These are phyloP conservation scores for Pedicia rivosa DNA, from an alignment of 2,888 invertebrate genomes.

Conservation along the genomic window DNA sequence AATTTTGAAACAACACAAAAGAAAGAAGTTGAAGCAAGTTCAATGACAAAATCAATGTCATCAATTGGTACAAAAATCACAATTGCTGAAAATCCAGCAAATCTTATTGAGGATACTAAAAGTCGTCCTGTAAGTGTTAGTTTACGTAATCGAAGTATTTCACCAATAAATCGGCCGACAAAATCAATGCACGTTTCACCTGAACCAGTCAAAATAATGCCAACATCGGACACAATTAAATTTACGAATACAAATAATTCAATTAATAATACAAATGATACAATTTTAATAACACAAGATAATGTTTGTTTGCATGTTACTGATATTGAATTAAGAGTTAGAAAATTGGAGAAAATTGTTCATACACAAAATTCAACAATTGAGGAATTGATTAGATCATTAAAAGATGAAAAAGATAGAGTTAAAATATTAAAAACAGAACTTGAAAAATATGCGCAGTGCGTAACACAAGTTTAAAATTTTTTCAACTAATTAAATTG, in stretches of 20 bases:
- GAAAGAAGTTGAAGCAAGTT: conserved; percentile 5
- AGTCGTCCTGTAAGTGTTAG: conserved; percentile 24
- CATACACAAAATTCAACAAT: conserved; percentile 36
- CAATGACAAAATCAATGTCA: conserved; percentile 11
- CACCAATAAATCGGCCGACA: conserved; percentile 16
- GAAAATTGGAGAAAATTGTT: conserved; percentile 24
- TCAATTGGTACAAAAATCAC: conserved; percentile 10
- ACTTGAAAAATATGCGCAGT: conserved; percentile 51
- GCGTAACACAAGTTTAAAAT: conserved; percentile 53
- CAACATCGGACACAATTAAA: conserved; percentile 8
- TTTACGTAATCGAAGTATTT: conserved; percentile 24
- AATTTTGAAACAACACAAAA: conserved; percentile 2
- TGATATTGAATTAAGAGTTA: conserved; percentile 25
- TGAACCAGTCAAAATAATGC: conserved; percentile 5
- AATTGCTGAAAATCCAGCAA: conserved; percentile 6
- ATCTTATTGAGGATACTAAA: conserved; percentile 19
- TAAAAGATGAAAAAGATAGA: conserved; percentile 46
- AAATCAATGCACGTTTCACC: background rate
- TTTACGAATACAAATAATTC: conserved; percentile 2
- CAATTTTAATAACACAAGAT: conserved; percentile 6
- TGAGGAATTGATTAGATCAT: conserved; percentile 42
- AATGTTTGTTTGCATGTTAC: conserved; percentile 17
- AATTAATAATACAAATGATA: background rate
- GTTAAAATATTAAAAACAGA: conserved; percentile 46
- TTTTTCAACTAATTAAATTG: no score